Evolutionary conservation across 2,888 invertebrate genomes (phyloP).

Genomic region (Metacarcinus magister): DNA sequence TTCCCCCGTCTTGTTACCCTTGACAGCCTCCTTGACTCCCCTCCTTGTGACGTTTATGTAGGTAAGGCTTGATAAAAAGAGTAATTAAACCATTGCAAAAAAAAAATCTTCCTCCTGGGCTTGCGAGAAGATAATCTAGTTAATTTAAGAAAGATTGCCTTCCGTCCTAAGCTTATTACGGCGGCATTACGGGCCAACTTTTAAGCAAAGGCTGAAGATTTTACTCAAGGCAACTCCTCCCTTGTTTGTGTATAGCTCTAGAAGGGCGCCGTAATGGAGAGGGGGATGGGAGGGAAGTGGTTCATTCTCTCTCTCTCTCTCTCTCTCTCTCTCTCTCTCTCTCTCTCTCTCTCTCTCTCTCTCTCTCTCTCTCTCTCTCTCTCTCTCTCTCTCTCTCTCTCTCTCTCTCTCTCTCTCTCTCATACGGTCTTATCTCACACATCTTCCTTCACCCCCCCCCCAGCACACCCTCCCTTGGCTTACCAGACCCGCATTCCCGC

Average conservation of each 20-base stretch:
- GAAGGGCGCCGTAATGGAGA: background rate
- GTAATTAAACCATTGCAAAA: slow-evolving; percentile 16
- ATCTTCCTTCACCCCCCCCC: background rate
- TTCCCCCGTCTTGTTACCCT: background rate
- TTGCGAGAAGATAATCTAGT: slow-evolving; percentile 41
- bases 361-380: background rate
- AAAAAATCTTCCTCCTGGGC: slow-evolving; percentile 33
- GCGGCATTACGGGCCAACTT: slow-evolving; percentile 33
- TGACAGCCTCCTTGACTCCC: background rate
- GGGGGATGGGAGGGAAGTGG: background rate
- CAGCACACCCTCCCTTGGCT: background rate
- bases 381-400: background rate
- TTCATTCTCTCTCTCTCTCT: background rate
- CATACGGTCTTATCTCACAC: too few species aligned
- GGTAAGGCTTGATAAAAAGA: slow-evolving; percentile 18
- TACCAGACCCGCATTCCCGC: background rate
- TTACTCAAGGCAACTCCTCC: background rate
- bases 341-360: slow-evolving; percentile 9
- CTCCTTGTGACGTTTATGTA: background rate
- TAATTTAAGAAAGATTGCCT: slow-evolving; percentile 48
- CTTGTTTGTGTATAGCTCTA: slow-evolving; percentile 13
- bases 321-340: background rate
- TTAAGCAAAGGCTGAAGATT: background rate
- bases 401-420: too few species aligned
- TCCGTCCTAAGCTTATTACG: slow-evolving; percentile 41